Base-by-base conservation (phyloP, 1,140 invertebrate genomes). In the Drosophila ananassae region DNA sequence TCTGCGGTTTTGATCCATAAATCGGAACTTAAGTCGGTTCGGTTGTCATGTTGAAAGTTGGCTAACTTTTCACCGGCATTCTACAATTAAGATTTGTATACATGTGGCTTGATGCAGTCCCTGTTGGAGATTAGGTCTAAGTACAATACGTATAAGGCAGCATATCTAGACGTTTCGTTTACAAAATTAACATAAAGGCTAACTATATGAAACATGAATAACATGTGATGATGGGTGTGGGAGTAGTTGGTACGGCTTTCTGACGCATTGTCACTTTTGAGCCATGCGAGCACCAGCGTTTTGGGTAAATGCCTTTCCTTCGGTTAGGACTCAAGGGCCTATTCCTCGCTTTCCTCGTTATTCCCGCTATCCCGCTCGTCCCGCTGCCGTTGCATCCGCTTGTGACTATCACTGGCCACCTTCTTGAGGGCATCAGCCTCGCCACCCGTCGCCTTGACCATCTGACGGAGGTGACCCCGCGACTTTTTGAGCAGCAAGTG, bases 401-500 rank as follows among this genome's bases (percentile, higher is more conserved):
- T 78, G 21, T 82, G 82, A 4, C 61, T 53, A 5, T 85, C 82
- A 46, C 61, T 68, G 47, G 91, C 91, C 46, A 90, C 62, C 59
- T 81, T 82, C 22, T 91, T 92, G 1, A 92, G 71, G 2, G 77
- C 54, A 6, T 91, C 90, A 4, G 77, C 64, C 22, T 92, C 91
- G 1, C 55, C 17, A 77, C 84, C 34, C 57, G 58, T 48, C 55
- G 62, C 79, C 95, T 93, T 63, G 1, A 75, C 72, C 72, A 75
- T 75, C 51, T 75, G 71, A 0, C 72, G 47, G 0, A 75, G 60
- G n/a, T 75, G 21, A 0, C 92, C 84, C 0, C 77, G 54, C 1
- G 71, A 57, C 73, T 95, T 93, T 51, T 93, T 92, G 3, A 95
- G 73, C 39, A 96, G 92, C 48, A 92, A 69, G 46, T 93, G 92